phyloP scores from a whole-genome alignment of 64 coral and sea anemone species.

The Actinia tenebrosa region DNA sequence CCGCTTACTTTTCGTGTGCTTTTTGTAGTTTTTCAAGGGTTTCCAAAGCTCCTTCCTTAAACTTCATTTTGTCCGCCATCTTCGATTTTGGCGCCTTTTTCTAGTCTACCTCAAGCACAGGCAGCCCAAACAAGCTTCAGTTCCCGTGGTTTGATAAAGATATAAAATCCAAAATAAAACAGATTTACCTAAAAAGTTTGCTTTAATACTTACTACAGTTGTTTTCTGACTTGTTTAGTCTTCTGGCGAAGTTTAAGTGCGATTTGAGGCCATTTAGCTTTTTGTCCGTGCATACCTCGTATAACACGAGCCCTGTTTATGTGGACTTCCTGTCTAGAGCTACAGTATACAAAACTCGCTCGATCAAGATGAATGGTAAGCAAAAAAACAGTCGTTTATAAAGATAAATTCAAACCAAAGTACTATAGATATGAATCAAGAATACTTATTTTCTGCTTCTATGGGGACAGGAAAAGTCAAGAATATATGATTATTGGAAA shows the following conservation, averaged over 20 bases:
- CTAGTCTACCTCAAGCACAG: background rate
- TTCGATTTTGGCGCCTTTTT: slow-evolving; percentile 3
- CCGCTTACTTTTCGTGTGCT: background rate
- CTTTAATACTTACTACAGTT: too few relatives aligned
- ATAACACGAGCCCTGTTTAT: background rate
- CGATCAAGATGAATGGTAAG: background rate
- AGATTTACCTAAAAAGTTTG: too few relatives aligned
- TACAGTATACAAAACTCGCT: background rate
- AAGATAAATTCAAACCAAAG: too few relatives aligned
- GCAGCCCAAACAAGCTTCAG: background rate
- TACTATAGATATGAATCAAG: too few relatives aligned
- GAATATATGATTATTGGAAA: too few relatives aligned
- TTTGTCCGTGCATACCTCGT: background rate
- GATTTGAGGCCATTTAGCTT: too few relatives aligned
- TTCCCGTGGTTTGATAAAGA: too few relatives aligned
- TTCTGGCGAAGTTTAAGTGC: too few relatives aligned
- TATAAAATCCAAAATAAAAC: too few relatives aligned
- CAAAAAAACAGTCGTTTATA: background rate
- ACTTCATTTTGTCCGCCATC: background rate
- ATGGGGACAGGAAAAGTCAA: too few relatives aligned
- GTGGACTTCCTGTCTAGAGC: background rate
- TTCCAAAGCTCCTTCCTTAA: background rate
- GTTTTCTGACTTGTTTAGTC: too few relatives aligned
- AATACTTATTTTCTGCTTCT: too few relatives aligned
- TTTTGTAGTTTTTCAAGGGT: slow-evolving; percentile 2